Evolutionary conservation across 2,113 vertebrate genomes (phyloP).

Genomic region (Pimephales promelas): DNA sequence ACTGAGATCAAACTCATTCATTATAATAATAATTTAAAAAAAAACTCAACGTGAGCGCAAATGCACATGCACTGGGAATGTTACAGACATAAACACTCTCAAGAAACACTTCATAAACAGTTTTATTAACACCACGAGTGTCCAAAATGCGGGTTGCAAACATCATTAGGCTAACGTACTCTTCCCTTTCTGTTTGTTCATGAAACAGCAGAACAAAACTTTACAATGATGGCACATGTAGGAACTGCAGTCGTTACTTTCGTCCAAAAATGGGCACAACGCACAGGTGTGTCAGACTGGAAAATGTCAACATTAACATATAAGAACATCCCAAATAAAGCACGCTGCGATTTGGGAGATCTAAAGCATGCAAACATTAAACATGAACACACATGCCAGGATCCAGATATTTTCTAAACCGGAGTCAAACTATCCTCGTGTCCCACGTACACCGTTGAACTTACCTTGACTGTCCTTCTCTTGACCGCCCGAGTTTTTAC

Average conservation of each 20-base stretch:
- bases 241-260: not conserved
- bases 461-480: slow-evolving; percentile 56
- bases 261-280: slow-evolving; percentile 64
- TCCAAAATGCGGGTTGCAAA: not conserved
- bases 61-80: not conserved
- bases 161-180: not conserved
- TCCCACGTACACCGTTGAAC: slow-evolving; percentile 13
- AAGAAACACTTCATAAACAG: not conserved
- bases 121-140: not conserved
- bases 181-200: not conserved
- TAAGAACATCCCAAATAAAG: not conserved
- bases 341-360: not conserved
- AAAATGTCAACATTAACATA: slow-evolving; percentile 26
- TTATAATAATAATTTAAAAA: not conserved
- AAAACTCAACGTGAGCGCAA: slow-evolving; percentile 7
- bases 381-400: not conserved
- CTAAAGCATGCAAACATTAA: not conserved
- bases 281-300: slow-evolving; percentile 70
- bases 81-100: not conserved
- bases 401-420: not conserved
- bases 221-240: not conserved
- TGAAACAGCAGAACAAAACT: not conserved
- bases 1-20: slow-evolving; percentile 10
- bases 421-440: slow-evolving; percentile 39
- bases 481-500: slow-evolving; percentile 48